Percentiles rank a stretch among this genome's conserved stretches.
phyloP scores from a whole-genome alignment of 1,140 invertebrate genomes.

The Tenebrio molitor region DNA sequence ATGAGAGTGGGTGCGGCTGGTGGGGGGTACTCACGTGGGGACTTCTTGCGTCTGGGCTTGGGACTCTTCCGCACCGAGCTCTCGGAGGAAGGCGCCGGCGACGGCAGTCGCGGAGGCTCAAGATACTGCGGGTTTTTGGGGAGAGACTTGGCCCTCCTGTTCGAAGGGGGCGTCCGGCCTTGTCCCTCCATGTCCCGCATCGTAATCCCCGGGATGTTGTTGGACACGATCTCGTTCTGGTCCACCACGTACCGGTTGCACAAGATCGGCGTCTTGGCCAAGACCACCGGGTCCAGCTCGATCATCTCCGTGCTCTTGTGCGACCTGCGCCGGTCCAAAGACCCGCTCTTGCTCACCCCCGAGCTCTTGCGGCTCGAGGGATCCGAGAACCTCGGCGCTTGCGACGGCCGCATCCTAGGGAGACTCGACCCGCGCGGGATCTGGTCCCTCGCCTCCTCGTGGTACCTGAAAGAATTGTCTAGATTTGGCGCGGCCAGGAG shows the following conservation, averaged over 20 bases:
- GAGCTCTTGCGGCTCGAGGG: constrained; percentile 28
- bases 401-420: constrained; percentile 62
- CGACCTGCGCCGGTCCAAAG: constrained; percentile 67
- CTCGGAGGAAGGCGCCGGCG: constrained; percentile 16
- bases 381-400: constrained; percentile 67
- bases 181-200: constrained; percentile 44
- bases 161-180: constrained; percentile 14
- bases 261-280: constrained; percentile 74
- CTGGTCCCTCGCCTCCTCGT: constrained; percentile 61
- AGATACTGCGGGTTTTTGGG: constrained; percentile 58
- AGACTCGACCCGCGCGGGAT: constrained; percentile 52
- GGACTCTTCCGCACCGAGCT: constrained; percentile 29
- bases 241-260: constrained; percentile 81
- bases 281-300: constrained; percentile 60
- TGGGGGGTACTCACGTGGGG: constrained; percentile 30
- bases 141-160: constrained; percentile 55
- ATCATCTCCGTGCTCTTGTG: constrained; percentile 55
- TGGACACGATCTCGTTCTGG: constrained; percentile 66
- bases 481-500: too few species aligned
- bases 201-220: constrained; percentile 53
- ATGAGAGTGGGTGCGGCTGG: too few species aligned
- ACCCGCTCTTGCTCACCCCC: constrained; percentile 56
- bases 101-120: constrained; percentile 54
- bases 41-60: constrained; percentile 45
- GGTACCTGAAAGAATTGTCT: constrained; percentile 68